Evolutionary conservation across 2,797 vertebrate genomes (phyloP), one percentile per base, ranked within the genome.

Genomic region (Danio kyathit): DNA sequence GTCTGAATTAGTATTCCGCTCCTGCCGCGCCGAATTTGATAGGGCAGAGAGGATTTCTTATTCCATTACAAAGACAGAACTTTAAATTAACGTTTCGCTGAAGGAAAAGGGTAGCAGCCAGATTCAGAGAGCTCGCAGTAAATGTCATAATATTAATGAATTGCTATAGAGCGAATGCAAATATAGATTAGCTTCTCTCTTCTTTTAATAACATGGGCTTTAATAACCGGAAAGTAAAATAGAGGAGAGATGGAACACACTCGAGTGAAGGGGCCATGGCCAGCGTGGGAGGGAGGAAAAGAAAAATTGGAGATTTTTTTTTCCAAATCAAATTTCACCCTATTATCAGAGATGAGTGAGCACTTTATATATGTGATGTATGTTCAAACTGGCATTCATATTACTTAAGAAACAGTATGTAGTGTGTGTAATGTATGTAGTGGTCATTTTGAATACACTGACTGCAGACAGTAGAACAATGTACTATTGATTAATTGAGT

Each of bases 81-180:
- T 97, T 95, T 97, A 99, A 99, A 99, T 99, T 99, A 99, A 97
- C 97, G 97, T 99, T 99, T 99, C 96, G 95, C 94, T 94, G 95
- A 96, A 96, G 96, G 96, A 99, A 99, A 99, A 99, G 96, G 97
- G 97, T 98, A 99, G 96, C 97, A 95, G 97, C 96, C 96, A 96
- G 95, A 94, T 96, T 96, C 93, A 90, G 95, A 95, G 95, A 96
- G 97, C 96, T 96, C 95, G 96, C 97, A 95, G 96, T 98, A 99
- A 99, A 99, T 99, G 97, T 99, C 97, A 99, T 99, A 98, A 99
- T 99, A 98, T 99, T 99, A 99, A 99, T 99, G 97, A 99, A 98
- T 97, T 97, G 97, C 97, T 96, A 99, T 98, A 97, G 97, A 98
- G 95, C 95, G 96, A 98, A 98, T 98, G 98, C 96, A 99, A 99